Evolutionary conservation across 1,140 invertebrate species (phyloP).

Genomic region (Microplitis mediator): DNA sequence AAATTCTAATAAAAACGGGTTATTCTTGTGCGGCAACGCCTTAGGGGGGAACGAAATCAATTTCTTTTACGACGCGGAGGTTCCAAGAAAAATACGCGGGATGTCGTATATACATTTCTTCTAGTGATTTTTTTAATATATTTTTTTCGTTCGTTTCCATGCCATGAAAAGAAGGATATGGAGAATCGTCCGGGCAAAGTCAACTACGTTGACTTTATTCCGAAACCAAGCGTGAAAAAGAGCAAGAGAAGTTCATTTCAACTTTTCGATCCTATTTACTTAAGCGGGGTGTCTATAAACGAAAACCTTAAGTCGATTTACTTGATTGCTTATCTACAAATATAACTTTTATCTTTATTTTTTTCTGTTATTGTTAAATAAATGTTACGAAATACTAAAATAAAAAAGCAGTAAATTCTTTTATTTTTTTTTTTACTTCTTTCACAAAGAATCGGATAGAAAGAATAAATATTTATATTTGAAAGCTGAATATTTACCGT

Average conservation of each 20-base stretch:
- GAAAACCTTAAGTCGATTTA: conserved; percentile 1
- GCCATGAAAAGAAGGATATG: conserved; percentile 2
- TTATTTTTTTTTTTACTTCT: background rate
- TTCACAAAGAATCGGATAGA: background rate
- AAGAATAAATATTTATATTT: background rate
- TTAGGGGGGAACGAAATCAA: conserved; percentile 21
- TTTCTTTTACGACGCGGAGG: conserved; percentile 25
- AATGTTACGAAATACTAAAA: background rate
- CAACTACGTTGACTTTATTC: background rate
- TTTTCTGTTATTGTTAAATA: background rate
- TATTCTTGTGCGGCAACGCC: conserved; percentile 17
- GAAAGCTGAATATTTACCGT: background rate
- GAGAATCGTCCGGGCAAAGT: conserved; percentile 9
- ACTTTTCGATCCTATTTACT: conserved; percentile 25
- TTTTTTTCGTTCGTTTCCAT: background rate
- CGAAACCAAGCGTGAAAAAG: conserved; percentile 13
- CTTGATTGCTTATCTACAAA: conserved; percentile 3
- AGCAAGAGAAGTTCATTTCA: conserved; percentile 26
- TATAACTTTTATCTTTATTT: conserved; percentile 2
- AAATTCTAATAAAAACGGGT: conserved; percentile 32
- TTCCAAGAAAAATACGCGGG: conserved; percentile 24
- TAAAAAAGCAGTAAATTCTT: background rate
- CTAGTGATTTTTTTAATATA: background rate
- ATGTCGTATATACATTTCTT: background rate
- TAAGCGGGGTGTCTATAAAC: conserved; percentile 11